Percentiles rank a stretch among this genome's conserved stretches.
Conservation (phyloP, 2,113 vertebrate genomes). For the Machaerirhynchus nigripectus region DNA sequence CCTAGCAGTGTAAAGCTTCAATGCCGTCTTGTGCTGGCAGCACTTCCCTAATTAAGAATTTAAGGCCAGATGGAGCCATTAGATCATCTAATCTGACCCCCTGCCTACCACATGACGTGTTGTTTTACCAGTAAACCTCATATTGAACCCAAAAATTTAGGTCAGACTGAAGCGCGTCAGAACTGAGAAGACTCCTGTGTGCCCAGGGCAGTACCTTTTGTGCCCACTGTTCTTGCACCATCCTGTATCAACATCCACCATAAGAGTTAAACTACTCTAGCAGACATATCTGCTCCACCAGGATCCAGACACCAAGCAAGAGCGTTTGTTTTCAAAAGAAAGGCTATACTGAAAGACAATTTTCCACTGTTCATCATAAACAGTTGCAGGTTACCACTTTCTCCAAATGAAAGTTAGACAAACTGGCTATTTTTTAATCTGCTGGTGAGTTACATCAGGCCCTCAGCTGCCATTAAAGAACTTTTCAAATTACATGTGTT, state of each 20-base stretch:
- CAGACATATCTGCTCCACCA: neutral
- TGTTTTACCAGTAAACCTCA: neutral
- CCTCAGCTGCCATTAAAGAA: neutral
- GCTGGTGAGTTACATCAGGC: neutral
- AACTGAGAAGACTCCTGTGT: neutral
- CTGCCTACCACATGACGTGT: neutral
- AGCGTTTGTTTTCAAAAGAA: neutral
- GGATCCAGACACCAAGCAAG: neutral
- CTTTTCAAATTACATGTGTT: neutral
- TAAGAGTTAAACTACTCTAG: neutral
- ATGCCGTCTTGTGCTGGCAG: neutral
- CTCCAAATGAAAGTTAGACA: neutral
- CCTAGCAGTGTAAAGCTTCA: neutral
- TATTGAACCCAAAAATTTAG: neutral
- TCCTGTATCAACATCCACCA: accelerated
- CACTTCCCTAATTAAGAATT: constrained; percentile 19
- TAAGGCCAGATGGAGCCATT: constrained; percentile 40
- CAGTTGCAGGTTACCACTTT: neutral
- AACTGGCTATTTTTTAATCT: neutral
- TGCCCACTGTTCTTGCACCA: neutral
- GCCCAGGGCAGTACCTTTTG: neutral
- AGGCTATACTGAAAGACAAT: neutral
- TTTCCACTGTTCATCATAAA: neutral
- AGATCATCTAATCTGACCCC: constrained; percentile 46
- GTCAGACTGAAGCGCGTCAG: neutral